Base-by-base conservation (phyloP, 2,113 vertebrate genomes). In the Salvator merianae region DNA sequence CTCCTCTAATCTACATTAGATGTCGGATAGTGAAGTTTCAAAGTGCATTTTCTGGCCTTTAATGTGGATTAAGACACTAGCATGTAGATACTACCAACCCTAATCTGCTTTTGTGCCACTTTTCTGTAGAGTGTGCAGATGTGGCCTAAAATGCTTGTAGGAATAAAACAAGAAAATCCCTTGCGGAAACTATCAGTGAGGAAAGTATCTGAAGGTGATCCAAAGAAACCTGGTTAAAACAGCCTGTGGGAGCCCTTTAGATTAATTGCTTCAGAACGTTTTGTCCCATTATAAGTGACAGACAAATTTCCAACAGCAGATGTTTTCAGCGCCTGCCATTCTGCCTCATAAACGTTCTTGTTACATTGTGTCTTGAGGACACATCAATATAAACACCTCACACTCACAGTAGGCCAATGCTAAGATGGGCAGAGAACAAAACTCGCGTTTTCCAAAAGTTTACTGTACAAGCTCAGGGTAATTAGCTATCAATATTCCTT, bases 381-480 rank as follows among this genome's bases (percentile, higher is more conserved):
- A 87, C 94, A 86, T 92, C 90, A 93, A 93, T 96, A 95, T 96
- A 28, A 94, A 90, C 76, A 90, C 91, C 91, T 82, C 86, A 84
- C 8, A 53, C 72, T 84, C 76, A 74, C 83, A 71, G 80, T 81
- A 59, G 55, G 3, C 55, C 55, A 59, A 34, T 71, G 85, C n/a
- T 87, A 20, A 59, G 55, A 59, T 4, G 20, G 55, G 18, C 88
- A 86, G 85, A 82, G 38, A 89, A 59, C 38, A 88, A 87, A 91
- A 86, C 65, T 93, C 93, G 86, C 47, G 79, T 86, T 86, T 88
- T 79, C 80, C 55, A 59, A 20, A 89, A 89, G 91, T 92, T 92
- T 85, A 38, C 43, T 4, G 28, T 75, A 14, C 38, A 18, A 79
- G 32, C 0, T 9, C 4, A 63, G 84, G 79, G 83, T 84, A 88